Evolutionary conservation across 64 coral and sea anemone genomes (phyloP), one percentile per base, ranked within the genome.

Genomic region (Stichodactyla mertensii): DNA sequence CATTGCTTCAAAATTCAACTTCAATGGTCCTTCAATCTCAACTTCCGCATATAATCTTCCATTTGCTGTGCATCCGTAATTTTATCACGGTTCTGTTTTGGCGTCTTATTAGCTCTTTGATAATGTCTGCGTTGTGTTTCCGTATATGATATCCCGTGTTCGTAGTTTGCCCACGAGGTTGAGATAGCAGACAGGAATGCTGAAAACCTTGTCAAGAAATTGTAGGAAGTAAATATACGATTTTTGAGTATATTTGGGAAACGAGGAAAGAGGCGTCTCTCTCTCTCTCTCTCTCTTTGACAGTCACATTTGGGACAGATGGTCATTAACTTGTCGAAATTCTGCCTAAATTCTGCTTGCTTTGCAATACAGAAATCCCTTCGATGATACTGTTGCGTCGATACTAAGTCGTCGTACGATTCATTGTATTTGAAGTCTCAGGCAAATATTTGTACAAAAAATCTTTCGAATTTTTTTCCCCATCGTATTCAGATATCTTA

Each of bases 91-190:
- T 31, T 31, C 69, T 74, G 69, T 9, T 31, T 74, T 74, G 24
- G 69, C 69, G 24, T 74, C n/a, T 27, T 27, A 74, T 74, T 74
- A 74, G 69, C 66, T 70, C 22, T 70, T 70, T 70, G 36, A 70
- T 70, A 22, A 70, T 8, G 66, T 70, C n/a, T 23, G 22, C 66
- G 20, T 20, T 20, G 5, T 70, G 19, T 70, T 70, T 70, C 66
- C 66, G 66, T 23, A 70, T 24, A 58, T 4, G 8, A 11, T 58
- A 7, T 70, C 10, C 60, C 60, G 18, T 70, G 19, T 70, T 70
- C 66, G 19, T 26, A 22, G 60, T 70, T 70, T 70, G 19, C 22
- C 66, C 16, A 70, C 69, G 27, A 74, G 69, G 22, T 28, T 14
- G 24, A 31, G 69, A 74, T 31, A 74, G 69, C 5, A 31, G 10